Base-by-base conservation (phyloP, 2,888 invertebrate genomes). In the Dryobotodes eremita region DNA sequence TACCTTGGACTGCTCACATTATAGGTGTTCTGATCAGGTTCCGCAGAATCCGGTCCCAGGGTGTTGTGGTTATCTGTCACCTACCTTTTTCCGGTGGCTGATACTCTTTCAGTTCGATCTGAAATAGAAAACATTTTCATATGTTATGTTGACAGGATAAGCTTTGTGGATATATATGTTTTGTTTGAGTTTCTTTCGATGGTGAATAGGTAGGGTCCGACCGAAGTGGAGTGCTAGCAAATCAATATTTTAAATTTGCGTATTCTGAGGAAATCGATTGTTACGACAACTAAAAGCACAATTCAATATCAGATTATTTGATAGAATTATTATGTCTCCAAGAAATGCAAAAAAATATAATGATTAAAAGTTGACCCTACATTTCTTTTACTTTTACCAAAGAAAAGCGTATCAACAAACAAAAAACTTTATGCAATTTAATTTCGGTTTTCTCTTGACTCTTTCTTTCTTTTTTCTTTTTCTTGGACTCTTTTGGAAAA, bases 61-160 rank as follows among this genome's bases (percentile, higher is more conserved):
- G n/a, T 11, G 64, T 42, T 4, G 68, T 61, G 3, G 70, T 71
- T 2, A 50, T 61, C 64, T 71, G 87, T 88, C 88, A 88, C 77
- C 87, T 86, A 13, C n/a, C n/a, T n/a, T 36, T 8, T 0, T 65
- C 71, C 0, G 74, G 53, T 0, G 6, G 48, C 10, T 69, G 31
- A 42, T 76, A 72, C 13, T 84, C 81, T 26, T 75, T 76, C 3
- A 88, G 17, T 10, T 84, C 77, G 31, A 88, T 88, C 87, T 88
- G 48, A 50, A 75, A 59, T 4, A 36, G 48, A 48, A 48, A 36
- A 48, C 1, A 36, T n/a, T 20, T 31, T 20, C 5, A 11, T 26
- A 53, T 23, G 1, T 36, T 17, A 36, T 13, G 13, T 13, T 50
- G n/a, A 50, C 20, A 50, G 7, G 15, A 26, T 15, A 48, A 23